Conservation (phyloP, 1,140 invertebrate species). For the Proctacanthus coquilletti region DNA sequence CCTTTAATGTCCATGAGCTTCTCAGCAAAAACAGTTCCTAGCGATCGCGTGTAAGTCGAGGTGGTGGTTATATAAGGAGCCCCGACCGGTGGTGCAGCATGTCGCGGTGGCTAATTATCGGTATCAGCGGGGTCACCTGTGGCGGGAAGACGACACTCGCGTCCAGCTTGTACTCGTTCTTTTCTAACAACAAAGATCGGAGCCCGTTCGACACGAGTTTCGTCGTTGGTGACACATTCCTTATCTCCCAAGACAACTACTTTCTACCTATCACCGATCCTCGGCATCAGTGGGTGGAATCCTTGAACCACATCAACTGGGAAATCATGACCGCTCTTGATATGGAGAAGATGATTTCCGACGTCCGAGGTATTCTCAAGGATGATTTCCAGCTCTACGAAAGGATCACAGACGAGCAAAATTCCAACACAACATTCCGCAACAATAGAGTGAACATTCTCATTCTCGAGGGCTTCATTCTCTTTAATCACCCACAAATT, state of each 20-base stretch:
- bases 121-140: slow-evolving; percentile 60
- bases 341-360: slow-evolving; percentile 49
- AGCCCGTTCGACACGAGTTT: slow-evolving; percentile 20
- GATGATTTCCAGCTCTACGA: neutral
- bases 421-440: too few species aligned
- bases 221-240: slow-evolving; percentile 33
- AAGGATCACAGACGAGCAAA: too few species aligned
- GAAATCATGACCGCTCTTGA: slow-evolving; percentile 56
- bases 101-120: slow-evolving; percentile 49
- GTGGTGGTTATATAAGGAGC: too few species aligned
- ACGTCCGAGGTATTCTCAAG: slow-evolving; percentile 20
- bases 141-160: slow-evolving; percentile 66
- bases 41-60: neutral
- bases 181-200: slow-evolving; percentile 19
- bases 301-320: slow-evolving; percentile 62
- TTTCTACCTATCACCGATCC: slow-evolving; percentile 52
- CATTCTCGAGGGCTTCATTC: slow-evolving; percentile 60
- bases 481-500: slow-evolving; percentile 51
- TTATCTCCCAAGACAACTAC: slow-evolving; percentile 63
- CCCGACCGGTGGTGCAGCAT: slow-evolving; percentile 12
- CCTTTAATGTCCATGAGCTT: neutral
- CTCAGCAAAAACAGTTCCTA: too few species aligned
- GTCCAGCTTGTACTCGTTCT: slow-evolving; percentile 35
- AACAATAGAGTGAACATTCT: slow-evolving; percentile 38
- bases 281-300: slow-evolving; percentile 43